Conservation (phyloP, 2,113 vertebrate genomes). For the Phoenicopterus ruber region DNA sequence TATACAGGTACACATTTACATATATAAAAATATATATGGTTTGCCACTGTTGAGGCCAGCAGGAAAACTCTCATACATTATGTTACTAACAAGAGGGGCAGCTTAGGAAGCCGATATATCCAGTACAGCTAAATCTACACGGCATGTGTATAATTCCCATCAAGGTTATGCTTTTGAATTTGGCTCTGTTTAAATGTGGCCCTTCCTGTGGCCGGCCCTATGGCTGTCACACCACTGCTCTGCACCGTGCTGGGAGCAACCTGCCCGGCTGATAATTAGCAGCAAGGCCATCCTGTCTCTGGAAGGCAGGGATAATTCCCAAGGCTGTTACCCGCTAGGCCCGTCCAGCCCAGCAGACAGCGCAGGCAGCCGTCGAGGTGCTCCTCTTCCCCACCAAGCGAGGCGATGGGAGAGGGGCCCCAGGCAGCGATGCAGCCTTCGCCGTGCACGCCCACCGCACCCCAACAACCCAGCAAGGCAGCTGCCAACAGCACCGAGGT, state of each 20-base stretch:
- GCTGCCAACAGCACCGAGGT: fast-evolving
- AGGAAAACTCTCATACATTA: background rate
- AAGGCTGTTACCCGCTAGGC: background rate
- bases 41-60: background rate
- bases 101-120: background rate
- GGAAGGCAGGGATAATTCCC: background rate
- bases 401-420: fast-evolving
- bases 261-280: background rate
- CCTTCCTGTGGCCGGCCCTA: background rate
- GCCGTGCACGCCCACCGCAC: background rate
- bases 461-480: background rate
- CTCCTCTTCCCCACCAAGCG: fast-evolving
- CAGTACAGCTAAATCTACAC: background rate
- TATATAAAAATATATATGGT: background rate
- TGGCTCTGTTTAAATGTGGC: background rate
- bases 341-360: background rate
- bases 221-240: fast-evolving
- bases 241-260: background rate
- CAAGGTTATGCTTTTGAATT: background rate
- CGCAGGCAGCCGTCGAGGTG: background rate
- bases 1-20: fast-evolving
- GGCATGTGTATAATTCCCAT: background rate
- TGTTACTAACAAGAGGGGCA: background rate
- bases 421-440: background rate
- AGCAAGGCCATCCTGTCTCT: background rate